A percentile compares a stretch with the other conserved stretches of the same genome.
These are phyloP conservation scores for Dendrocopos noguchii DNA, from an alignment of 2,113 vertebrate species.

Conservation along the genomic window DNA sequence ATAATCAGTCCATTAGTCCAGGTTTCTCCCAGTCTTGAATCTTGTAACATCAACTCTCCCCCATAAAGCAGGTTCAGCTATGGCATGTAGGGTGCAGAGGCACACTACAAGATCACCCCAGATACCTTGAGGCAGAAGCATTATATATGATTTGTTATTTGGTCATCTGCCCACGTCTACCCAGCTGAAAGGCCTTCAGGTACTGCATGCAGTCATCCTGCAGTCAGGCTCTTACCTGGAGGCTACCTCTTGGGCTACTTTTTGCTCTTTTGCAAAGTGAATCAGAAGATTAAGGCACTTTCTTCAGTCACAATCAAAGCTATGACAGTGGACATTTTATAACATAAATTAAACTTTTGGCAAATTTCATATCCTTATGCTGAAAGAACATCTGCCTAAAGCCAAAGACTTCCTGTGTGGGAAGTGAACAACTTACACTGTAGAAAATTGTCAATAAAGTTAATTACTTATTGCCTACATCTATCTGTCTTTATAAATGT, in stretches of 20 bases:
- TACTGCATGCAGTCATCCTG: neutral
- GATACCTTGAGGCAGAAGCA: neutral
- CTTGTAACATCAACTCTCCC: neutral
- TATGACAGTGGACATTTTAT: neutral
- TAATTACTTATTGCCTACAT: constrained; percentile 45
- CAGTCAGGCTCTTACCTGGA: neutral
- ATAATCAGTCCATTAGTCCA: constrained; percentile 23
- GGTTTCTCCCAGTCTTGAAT: neutral
- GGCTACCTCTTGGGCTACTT: neutral
- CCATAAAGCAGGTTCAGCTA: neutral
- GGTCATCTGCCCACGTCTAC: neutral
- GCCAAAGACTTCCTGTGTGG: constrained; percentile 21
- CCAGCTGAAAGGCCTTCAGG: neutral
- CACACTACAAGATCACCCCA: rapidly evolving
- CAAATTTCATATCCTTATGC: constrained; percentile 16
- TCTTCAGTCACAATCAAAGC: neutral
- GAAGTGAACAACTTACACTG: constrained; percentile 11
- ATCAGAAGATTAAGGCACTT: neutral
- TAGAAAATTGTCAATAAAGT: constrained; percentile 48
- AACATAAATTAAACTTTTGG: constrained; percentile 9
- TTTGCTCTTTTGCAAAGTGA: neutral
- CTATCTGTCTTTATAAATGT: neutral
- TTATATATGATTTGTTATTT: neutral
- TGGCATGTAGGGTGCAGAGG: neutral
- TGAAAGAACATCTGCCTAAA: constrained; percentile 42